A percentile compares a stretch with the other conserved stretches of the same genome.
These are phyloP conservation scores for Pterois miles DNA, from an alignment of 2,797 vertebrate species.

Conservation along the genomic window DNA sequence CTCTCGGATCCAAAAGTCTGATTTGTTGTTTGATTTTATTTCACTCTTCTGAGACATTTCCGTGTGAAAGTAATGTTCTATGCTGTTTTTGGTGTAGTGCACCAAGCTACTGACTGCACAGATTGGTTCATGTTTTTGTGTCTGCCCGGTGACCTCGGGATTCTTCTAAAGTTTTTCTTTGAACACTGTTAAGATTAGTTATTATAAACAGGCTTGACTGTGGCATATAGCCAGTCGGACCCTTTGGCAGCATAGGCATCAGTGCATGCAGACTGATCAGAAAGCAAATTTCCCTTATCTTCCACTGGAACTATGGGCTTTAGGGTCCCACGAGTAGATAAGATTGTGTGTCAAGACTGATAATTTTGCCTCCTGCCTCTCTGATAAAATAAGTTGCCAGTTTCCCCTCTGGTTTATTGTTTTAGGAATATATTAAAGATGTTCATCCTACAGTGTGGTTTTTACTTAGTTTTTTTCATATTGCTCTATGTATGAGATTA, in stretches of 20 bases:
- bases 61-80: conserved; percentile 12
- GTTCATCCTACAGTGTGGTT: background rate
- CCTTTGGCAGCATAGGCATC: conserved; percentile 28
- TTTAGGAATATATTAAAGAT: conserved; percentile 31
- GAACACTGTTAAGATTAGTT: conserved; percentile 65
- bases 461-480: conserved; percentile 18
- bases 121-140: conserved; percentile 47
- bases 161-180: conserved; percentile 62
- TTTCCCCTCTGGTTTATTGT: conserved; percentile 46
- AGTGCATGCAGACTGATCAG: conserved; percentile 56
- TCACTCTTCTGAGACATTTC: conserved; percentile 12
- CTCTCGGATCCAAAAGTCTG: conserved; percentile 9
- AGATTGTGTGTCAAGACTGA: conserved; percentile 58
- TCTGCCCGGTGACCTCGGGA: conserved; percentile 44
- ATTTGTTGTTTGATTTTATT: conserved; percentile 27
- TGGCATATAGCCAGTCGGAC: conserved; percentile 48
- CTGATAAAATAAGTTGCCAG: conserved; percentile 48
- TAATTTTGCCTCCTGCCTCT: conserved; percentile 36
- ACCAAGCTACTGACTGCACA: conserved; percentile 32
- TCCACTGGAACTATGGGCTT: conserved; percentile 56
- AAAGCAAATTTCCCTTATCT: conserved; percentile 67
- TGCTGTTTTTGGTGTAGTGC: conserved; percentile 23
- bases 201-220: conserved; percentile 73
- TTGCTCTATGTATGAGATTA: conserved; percentile 29
- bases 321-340: conserved; percentile 72